Evolutionary conservation across 2,113 vertebrate species (phyloP).

Genomic region (Strigops habroptila): DNA sequence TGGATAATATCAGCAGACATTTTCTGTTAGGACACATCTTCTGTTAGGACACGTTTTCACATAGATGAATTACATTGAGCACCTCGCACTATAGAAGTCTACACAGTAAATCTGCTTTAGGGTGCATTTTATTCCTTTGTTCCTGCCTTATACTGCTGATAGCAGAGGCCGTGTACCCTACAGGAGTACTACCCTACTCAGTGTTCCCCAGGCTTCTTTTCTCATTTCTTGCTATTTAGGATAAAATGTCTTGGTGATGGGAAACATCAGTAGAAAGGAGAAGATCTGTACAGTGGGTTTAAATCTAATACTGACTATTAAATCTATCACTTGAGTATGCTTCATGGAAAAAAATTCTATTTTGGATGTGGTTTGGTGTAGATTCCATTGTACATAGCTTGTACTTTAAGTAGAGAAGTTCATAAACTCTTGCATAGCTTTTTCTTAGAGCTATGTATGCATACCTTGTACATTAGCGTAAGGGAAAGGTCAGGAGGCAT

Average conservation of each 20-base stretch:
- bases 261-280: neutral
- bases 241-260: neutral
- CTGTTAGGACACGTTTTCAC: neutral
- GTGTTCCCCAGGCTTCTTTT: neutral
- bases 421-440: neutral
- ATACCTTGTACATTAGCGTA: neutral
- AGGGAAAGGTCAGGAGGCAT: neutral
- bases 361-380: neutral
- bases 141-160: neutral
- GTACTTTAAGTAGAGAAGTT: neutral
- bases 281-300: neutral
- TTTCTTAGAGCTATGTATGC: neutral
- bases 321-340: neutral
- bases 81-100: neutral
- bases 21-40: neutral
- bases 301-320: neutral
- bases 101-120: neutral
- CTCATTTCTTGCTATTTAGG: neutral
- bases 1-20: neutral
- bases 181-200: neutral
- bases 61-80: neutral
- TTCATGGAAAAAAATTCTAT: neutral
- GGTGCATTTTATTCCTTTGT: neutral
- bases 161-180: neutral
- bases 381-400: neutral